Base-by-base conservation (phyloP, 2,888 invertebrate genomes). In the Dascillus cervinus region DNA sequence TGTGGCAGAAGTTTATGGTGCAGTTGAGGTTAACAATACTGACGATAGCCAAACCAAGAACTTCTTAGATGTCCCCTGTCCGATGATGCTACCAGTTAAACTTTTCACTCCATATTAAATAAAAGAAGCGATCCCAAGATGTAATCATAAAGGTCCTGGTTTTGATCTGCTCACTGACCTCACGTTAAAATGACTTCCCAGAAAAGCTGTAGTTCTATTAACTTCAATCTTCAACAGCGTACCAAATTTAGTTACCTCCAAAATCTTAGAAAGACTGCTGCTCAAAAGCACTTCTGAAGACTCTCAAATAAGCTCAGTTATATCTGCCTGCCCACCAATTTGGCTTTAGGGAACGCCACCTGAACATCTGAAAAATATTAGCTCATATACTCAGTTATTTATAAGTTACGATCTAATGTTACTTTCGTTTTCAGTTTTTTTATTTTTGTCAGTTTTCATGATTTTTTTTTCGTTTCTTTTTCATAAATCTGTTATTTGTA, bases 41-140 rank as follows among this genome's bases (percentile, higher is more conserved):
- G 13, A 19, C 9, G 19, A 32, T 21, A 15, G 26, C 5, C 19
- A 20, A 2, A 12, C 26, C 8, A 32, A 11, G 21, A 25, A 25
- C n/a, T 21, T 21, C 14, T 26, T 32, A 11, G 14, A 13, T 14
- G 4, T 12, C 10, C 11, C 26, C 12, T 31, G 31, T 10, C 31
- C 31, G 5, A 24, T 31, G 25, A 24, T 19, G 19, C 25, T 31
- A 11, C 31, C 31, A 13, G 20, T 31, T 24, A 31, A 17, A 31
- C 9, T 13, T 4, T 32, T 32, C 20, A 13, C 21, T 21, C 26
- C 32, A 32, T 26, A 13, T 4, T 13, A 32, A 25, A 22, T 32
- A 3, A 24, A 19, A 31, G n/a, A 19, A 19, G 19, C 10, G 17
- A 23, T 30, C 13, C 12, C 14, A 15, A 23, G 15, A 17, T 25